A percentile compares a stretch with the other conserved stretches of the same genome.
These are phyloP conservation scores for Varanus salvator DNA, from an alignment of 2,113 vertebrate species.

Conservation along the genomic window DNA sequence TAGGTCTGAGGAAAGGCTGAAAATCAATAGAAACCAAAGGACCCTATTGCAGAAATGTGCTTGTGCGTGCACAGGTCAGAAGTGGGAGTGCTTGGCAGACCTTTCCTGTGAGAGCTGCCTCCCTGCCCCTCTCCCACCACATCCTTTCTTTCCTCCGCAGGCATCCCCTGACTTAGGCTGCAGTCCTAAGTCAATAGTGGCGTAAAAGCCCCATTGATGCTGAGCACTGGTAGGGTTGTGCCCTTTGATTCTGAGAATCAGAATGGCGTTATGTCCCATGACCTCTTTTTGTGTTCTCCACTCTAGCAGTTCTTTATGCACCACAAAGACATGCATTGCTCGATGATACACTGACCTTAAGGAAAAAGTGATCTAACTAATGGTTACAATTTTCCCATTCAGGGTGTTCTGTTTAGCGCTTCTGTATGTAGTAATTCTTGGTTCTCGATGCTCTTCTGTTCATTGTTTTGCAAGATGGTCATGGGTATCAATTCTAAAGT, in stretches of 20 bases:
- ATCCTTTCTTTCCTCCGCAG: background rate
- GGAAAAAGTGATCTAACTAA: conserved; percentile 7
- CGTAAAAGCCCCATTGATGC: conserved; percentile 41
- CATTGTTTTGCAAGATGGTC: background rate
- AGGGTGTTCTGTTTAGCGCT: background rate
- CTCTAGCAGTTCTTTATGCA: background rate
- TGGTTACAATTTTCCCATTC: background rate
- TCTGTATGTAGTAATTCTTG: conserved; percentile 42
- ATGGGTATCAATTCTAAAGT: background rate
- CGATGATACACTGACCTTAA: conserved; percentile 27
- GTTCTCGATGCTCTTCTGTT: conserved; percentile 21
- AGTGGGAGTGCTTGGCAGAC: background rate
- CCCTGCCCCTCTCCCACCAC: background rate
- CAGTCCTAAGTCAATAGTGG: conserved; percentile 1
- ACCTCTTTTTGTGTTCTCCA: background rate
- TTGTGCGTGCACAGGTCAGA: background rate
- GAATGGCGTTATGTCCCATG: background rate
- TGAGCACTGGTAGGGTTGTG: background rate
- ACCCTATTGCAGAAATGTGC: background rate
- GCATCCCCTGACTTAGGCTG: background rate
- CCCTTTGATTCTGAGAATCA: background rate
- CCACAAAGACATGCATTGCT: conserved; percentile 24
- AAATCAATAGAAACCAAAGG: background rate
- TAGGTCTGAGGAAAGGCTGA: background rate
- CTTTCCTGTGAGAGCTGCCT: conserved; percentile 3